Base-by-base conservation (phyloP, 92 coral and sea anemone species). In the Parazoanthus atlanticus region DNA sequence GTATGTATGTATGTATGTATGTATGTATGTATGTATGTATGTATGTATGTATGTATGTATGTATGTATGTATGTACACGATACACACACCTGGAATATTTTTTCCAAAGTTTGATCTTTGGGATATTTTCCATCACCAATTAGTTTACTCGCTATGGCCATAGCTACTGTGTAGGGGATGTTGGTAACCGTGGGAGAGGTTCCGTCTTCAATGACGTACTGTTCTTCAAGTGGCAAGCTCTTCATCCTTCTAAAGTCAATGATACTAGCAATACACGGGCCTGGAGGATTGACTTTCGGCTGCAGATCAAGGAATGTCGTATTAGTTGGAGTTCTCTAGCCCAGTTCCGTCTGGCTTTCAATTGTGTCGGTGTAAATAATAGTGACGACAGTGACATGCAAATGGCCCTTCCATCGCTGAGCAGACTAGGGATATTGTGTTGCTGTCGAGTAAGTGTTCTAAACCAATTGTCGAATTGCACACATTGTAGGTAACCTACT, bases 181-280 rank as follows among this genome's bases (percentile, higher is more conserved):
- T 65, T 85, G 6, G 79, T 56, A 23, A 80, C 70, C 0, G 94
- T 86, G 4, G 94, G 92, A 4, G 92, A 92, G 1, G 90, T 92
- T 21, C 92, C 94, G 16, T 92, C 94, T 61, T 92, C 91, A n/a
- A 92, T 86, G 38, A 89, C 85, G 2, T 86, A 92, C 78, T 88
- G 85, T 6, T 71, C 85, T 11, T 74, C 87, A 72, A 86, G 33
- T 34, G 84, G 76, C 46, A 85, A 74, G 11, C n/a, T 74, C 69
- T 71, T 74, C 8, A 31, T 65, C 32, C 82, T 92, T 25, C 94
- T 69, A 41, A 89, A 89, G 73, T 92, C 94, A 82, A 92, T 92
- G 3, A 92, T 88, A 58, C 88, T 69, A 47, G 92, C 81, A 34
- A 92, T 89, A 30, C 94, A 92, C 58, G 94, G 94, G 29, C 94